phyloP scores from a whole-genome alignment of 2,888 invertebrate species.

The Lithosia quadra region DNA sequence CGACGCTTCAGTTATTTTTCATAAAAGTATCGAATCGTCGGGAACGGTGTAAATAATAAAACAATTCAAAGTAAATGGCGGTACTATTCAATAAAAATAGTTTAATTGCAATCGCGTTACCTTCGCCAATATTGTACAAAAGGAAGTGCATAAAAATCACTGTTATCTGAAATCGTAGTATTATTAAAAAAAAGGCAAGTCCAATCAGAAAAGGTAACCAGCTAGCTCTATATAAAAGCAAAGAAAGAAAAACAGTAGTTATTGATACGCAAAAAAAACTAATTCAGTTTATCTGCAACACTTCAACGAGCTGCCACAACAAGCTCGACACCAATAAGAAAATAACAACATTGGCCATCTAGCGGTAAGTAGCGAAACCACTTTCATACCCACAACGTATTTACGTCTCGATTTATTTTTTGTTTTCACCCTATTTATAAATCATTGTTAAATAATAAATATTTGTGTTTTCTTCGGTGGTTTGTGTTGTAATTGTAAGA shows the following conservation, averaged over 20 bases:
- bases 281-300: constrained; percentile 28
- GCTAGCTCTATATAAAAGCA: background rate
- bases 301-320: constrained; percentile 18
- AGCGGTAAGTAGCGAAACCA: constrained; percentile 58
- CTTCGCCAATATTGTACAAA: no score
- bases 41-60: no score
- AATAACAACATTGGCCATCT: constrained; percentile 60
- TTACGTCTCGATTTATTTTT: background rate
- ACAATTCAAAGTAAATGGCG: no score
- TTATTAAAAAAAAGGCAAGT: background rate
- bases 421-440: background rate
- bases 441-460: no score
- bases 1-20: no score
- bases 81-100: no score
- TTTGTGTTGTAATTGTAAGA: background rate
- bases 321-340: constrained; percentile 28
- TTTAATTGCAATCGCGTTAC: no score
- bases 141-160: no score
- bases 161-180: background rate
- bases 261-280: constrained; percentile 26
- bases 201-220: background rate
- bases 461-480: background rate
- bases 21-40: no score
- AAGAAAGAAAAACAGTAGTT: constrained; percentile 2
- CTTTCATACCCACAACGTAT: background rate